These are phyloP conservation scores for Argyra leucocephala DNA, from an alignment of 2,888 invertebrate genomes.

Conservation along the genomic window DNA sequence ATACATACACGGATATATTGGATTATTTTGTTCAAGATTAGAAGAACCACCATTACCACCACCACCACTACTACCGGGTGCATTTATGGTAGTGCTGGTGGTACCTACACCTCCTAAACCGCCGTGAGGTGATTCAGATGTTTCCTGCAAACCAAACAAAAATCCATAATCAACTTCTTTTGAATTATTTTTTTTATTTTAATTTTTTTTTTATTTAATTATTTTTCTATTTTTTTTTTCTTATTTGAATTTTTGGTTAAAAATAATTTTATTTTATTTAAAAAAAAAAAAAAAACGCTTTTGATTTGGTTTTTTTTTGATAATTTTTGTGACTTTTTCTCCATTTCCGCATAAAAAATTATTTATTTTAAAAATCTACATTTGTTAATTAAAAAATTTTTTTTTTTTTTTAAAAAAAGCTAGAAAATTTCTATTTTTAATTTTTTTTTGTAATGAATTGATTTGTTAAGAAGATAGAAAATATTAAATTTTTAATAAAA, in stretches of 20 bases:
- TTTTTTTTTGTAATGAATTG: not conserved
- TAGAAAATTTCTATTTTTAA: not conserved
- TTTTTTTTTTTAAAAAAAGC: no score
- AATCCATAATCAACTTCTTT: conserved; percentile 80
- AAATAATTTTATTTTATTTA: not conserved
- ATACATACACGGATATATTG: conserved; percentile 74
- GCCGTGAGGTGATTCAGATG: conserved; percentile 59
- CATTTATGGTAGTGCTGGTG: conserved; percentile 27
- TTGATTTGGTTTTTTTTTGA: conserved; percentile 10
- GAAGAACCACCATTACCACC: conserved; percentile 20
- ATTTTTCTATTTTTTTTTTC: conserved; percentile 25
- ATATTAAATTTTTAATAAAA: not conserved
- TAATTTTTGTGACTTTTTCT: conserved; percentile 18
- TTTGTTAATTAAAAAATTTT: not conserved
- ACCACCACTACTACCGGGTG: conserved; percentile 26
- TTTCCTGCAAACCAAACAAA: conserved; percentile 87
- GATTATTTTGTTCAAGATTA: conserved; percentile 30
- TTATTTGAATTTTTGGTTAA: conserved; percentile 15
- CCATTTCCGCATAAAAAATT: not conserved
- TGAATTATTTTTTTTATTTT: conserved; percentile 30
- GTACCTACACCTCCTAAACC: conserved; percentile 44
- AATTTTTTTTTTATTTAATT: conserved; percentile 30
- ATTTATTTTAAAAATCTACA: conserved; percentile 9
- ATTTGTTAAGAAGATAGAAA: not conserved
- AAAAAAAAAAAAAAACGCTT: conserved; percentile 10